Evolutionary conservation across 2,113 vertebrate genomes (phyloP).

Genomic region (Chloropsis cyanopogon): DNA sequence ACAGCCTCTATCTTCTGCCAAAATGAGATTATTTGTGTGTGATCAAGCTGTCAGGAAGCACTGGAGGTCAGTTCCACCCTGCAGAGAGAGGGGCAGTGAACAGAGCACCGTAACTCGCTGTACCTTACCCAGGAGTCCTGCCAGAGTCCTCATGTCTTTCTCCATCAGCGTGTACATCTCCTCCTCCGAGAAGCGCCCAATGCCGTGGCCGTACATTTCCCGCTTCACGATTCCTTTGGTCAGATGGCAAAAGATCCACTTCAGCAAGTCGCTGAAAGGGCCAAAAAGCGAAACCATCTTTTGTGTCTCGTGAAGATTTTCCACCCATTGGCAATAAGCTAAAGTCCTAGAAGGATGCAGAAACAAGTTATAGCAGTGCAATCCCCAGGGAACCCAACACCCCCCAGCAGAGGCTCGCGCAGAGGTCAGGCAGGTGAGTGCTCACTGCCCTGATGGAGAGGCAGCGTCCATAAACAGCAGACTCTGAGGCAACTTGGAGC

Average conservation of each 20-base stretch:
- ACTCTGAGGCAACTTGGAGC: neutral
- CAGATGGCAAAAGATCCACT: slow-evolving; percentile 91
- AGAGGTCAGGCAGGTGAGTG: neutral
- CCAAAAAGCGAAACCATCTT: slow-evolving; percentile 89
- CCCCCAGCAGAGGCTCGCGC: neutral
- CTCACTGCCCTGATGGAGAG: neutral
- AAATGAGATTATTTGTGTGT: neutral
- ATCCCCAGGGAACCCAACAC: neutral
- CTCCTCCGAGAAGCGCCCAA: slow-evolving; percentile 91
- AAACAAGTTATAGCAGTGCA: neutral
- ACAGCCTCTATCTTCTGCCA: neutral
- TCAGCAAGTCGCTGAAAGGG: slow-evolving; percentile 90
- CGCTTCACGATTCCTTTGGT: slow-evolving; percentile 91
- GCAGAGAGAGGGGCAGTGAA: neutral
- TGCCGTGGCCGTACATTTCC: slow-evolving; percentile 96
- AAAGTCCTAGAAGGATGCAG: slow-evolving; percentile 81
- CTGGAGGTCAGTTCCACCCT: neutral
- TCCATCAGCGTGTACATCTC: slow-evolving; percentile 95
- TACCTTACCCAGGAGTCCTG: slow-evolving; percentile 87
- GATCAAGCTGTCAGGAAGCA: neutral
- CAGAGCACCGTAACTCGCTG: neutral
- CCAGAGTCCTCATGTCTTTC: slow-evolving; percentile 94
- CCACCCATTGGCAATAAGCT: slow-evolving; percentile 97
- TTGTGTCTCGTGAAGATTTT: slow-evolving; percentile 90
- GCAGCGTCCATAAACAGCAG: neutral